Base-by-base conservation (phyloP, 2,113 vertebrate species). In the Rhinolophus ferrumequinum region DNA sequence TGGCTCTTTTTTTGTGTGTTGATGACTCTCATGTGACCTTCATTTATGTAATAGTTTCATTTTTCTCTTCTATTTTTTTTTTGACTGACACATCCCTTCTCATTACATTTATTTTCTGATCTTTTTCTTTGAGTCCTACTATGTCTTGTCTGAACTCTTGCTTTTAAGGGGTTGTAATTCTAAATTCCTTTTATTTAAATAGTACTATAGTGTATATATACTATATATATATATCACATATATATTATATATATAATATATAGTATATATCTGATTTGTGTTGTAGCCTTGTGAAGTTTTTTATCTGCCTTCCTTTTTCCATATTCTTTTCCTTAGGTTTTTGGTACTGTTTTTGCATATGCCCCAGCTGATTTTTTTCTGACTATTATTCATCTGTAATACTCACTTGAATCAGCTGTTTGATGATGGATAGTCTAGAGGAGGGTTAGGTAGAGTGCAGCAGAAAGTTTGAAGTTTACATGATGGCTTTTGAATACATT, bases 301-400 rank as follows among this genome's bases (percentile, higher is more conserved):
- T 89, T 76, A 73, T 70, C 35, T 58, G 21, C 47, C 38, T 80
- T n/a, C 38, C 64, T 8, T 75, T 92, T 84, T 69, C 24, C 33
- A 73, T 70, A 58, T 35, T 79, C 14, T 76, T 95, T 96, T 72
- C n/a, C 70, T 83, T 77, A 77, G 67, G 30, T 16, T 75, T 82
- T 86, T 94, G 24, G 58, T 52, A 70, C 44, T 95, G 21, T 96
- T 52, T 95, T 81, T 58, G 19, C 83, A 15, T 24, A 69, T 41
- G 22, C 28, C 21, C 35, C 62, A 85, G 69, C 2, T 62, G 79
- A 44, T 35, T 44, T 90, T 82, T 75, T 47, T 16, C 28, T 80
- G 76, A 79, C 15, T 69, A 1, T 33, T 82, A 14, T 28, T 83
- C 2, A 41, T 21, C 38, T 77, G 28, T 60, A 67, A 86, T 41